Percentiles rank a stretch among this genome's conserved stretches.
Evolutionary conservation across 2,797 vertebrate genomes (phyloP).

Genomic region (Sebastes trivittatus): DNA sequence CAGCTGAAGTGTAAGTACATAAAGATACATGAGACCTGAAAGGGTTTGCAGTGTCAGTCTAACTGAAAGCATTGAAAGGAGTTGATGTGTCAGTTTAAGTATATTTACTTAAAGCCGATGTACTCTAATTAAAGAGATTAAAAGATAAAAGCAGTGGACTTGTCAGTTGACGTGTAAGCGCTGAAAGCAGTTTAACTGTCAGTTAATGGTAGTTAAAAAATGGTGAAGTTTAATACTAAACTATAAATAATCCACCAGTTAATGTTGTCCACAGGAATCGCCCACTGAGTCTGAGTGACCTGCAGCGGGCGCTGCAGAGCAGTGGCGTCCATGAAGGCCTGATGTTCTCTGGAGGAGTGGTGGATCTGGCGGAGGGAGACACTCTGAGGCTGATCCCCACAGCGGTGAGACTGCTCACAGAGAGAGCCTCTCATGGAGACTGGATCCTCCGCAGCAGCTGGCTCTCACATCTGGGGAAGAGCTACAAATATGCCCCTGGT

Average conservation of each 20-base stretch:
- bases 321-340: slow-evolving; percentile 81
- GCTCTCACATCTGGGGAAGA: slow-evolving; percentile 89
- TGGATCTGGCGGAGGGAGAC: slow-evolving; percentile 80
- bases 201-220: background rate
- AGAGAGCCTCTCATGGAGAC: slow-evolving; percentile 91
- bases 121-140: background rate
- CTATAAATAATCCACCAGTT: background rate
- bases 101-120: background rate
- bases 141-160: background rate
- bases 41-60: background rate
- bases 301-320: slow-evolving; percentile 86
- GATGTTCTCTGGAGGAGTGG: slow-evolving; percentile 80
- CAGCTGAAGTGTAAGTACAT: background rate
- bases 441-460: slow-evolving; percentile 93
- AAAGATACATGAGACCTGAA: background rate
- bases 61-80: background rate
- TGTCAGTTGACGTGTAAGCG: background rate
- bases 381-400: slow-evolving; percentile 84
- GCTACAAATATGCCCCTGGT: slow-evolving; percentile 80
- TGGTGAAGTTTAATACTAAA: background rate
- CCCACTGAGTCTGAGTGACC: slow-evolving; percentile 90
- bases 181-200: background rate
- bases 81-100: background rate
- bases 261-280: slow-evolving; percentile 80
- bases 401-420: slow-evolving; percentile 88